phyloP scores from a whole-genome alignment of 2,888 invertebrate genomes.

The Melikaiella ostensackeni region DNA sequence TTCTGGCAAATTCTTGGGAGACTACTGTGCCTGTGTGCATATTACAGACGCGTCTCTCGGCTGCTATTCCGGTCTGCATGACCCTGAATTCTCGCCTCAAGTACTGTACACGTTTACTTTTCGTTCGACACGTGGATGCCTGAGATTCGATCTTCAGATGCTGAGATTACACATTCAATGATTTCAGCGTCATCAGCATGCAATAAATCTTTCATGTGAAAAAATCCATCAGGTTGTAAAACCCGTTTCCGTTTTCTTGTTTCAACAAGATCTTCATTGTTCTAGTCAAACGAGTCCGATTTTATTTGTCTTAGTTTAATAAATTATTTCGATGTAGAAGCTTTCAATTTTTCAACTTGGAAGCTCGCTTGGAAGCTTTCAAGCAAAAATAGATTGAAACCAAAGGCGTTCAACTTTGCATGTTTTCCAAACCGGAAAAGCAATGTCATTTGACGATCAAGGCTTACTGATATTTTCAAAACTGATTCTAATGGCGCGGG shows the following conservation, averaged over 20 bases:
- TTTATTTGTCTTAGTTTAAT: background rate
- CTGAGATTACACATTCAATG: background rate
- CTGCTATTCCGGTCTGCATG: constrained; percentile 62
- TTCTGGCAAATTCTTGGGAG: constrained; percentile 54
- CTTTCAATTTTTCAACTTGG: no score
- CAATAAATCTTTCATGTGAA: background rate
- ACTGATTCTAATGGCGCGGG: constrained; percentile 7
- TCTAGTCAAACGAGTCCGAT: background rate
- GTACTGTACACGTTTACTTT: constrained; percentile 32
- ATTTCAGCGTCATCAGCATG: constrained; percentile 7
- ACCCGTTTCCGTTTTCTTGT: background rate
- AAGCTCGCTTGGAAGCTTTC: no score
- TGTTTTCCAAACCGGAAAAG: background rate
- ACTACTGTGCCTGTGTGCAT: constrained; percentile 57
- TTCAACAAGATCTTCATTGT: background rate
- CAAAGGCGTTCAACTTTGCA: no score
- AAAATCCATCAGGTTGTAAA: background rate
- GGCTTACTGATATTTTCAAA: constrained; percentile 15
- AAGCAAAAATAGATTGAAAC: no score
- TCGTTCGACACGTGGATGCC: constrained; percentile 31
- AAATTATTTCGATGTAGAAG: background rate
- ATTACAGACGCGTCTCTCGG: constrained; percentile 45
- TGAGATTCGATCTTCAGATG: constrained; percentile 25
- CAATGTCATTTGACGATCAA: background rate
- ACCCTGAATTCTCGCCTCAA: constrained; percentile 58